phyloP scores from a whole-genome alignment of 2,888 invertebrate genomes.

The Poecilobothrus nobilitatus region DNA sequence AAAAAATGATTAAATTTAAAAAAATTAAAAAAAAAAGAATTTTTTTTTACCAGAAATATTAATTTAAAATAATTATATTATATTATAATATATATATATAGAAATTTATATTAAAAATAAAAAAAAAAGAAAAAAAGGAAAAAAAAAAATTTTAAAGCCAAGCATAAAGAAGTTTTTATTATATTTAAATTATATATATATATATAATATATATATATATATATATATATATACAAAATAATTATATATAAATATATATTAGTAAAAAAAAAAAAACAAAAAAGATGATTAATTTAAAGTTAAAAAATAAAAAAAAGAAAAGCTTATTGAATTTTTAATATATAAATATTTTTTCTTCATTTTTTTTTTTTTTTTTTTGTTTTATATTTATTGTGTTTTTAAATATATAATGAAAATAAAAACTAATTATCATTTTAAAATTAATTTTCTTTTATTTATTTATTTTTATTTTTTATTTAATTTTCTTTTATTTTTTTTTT shows the following conservation, averaged over 20 bases:
- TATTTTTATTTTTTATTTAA: background rate
- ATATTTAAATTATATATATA: background rate
- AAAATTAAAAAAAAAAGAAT: background rate
- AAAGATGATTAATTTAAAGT: too few species aligned
- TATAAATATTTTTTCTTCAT: background rate
- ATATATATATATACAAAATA: background rate
- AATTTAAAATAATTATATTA: background rate
- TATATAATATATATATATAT: background rate
- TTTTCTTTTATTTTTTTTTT: too few species aligned
- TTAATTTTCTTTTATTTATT: background rate
- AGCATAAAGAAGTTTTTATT: background rate
- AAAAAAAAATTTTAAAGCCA: background rate
- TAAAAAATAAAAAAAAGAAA: background rate
- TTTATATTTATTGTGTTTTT: conserved; percentile 5
- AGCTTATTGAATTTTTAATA: background rate
- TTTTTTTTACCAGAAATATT: background rate
- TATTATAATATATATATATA: conserved; percentile 6
- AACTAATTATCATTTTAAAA: conserved; percentile 1
- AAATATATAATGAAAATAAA: background rate
- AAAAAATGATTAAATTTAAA: too few species aligned
- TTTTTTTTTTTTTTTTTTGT: background rate
- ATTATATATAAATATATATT: too few species aligned
- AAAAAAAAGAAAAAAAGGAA: background rate
- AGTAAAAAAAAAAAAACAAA: too few species aligned
- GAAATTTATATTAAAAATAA: background rate